These are phyloP conservation scores for Gastrophysa polygoni DNA, from an alignment of 2,888 invertebrate species.

Conservation along the genomic window DNA sequence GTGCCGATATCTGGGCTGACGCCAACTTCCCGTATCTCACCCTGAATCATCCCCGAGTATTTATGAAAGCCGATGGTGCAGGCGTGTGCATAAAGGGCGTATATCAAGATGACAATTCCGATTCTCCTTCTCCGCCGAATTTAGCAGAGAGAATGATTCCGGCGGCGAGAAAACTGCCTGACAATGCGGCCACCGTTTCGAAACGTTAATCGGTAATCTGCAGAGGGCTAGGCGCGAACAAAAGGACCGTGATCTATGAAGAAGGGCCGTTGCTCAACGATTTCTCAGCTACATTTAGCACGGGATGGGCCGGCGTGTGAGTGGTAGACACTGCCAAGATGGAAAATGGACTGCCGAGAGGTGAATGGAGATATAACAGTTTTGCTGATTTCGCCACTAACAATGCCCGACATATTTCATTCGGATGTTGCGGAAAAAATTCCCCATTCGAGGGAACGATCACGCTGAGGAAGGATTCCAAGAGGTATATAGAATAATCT, in stretches of 20 bases:
- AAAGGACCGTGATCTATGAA: constrained; percentile 57
- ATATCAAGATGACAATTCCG: constrained; percentile 54
- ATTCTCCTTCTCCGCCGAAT: constrained; percentile 52
- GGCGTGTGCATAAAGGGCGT: constrained; percentile 54
- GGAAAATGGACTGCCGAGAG: background rate
- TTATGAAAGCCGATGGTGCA: constrained; percentile 1
- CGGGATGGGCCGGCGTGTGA: constrained; percentile 49
- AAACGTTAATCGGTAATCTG: constrained; percentile 40
- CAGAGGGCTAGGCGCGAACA: constrained; percentile 53
- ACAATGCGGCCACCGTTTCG: constrained; percentile 35
- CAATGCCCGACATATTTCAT: background rate
- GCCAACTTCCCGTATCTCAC: background rate
- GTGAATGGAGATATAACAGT: background rate
- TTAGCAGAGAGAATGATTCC: constrained; percentile 53
- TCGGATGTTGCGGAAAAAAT: background rate
- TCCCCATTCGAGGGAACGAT: too few species aligned
- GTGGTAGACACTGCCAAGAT: constrained; percentile 17
- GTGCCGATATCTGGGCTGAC: background rate
- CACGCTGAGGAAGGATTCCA: too few species aligned
- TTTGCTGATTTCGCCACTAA: background rate
- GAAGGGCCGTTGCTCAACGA: constrained; percentile 60
- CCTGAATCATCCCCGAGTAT: background rate
- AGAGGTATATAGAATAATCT: too few species aligned
- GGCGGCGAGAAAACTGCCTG: constrained; percentile 44
- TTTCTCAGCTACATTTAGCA: constrained; percentile 61